Evolutionary conservation across 2,888 invertebrate genomes (phyloP).

Genomic region (Tipula helvola): DNA sequence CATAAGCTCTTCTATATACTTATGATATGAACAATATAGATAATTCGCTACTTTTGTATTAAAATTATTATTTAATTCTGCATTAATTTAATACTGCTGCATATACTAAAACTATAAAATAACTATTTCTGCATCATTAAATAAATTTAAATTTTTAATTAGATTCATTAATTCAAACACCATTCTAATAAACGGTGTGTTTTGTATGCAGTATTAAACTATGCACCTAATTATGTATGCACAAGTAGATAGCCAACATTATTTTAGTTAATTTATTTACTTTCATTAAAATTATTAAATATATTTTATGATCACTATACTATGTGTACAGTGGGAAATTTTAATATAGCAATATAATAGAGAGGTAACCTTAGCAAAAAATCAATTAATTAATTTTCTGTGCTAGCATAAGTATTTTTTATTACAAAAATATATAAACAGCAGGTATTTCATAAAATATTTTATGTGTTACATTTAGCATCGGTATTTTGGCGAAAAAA

Average conservation of each 20-base stretch:
- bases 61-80: background rate
- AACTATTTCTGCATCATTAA: background rate
- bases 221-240: background rate
- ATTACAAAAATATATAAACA: background rate
- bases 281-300: background rate
- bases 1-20: background rate
- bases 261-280: background rate
- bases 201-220: background rate
- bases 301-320: background rate
- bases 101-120: background rate
- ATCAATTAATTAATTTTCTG: background rate
- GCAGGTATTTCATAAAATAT: background rate
- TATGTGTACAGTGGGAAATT: background rate
- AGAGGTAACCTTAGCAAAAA: background rate
- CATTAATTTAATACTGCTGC: background rate
- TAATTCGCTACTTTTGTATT: background rate
- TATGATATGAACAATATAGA: background rate
- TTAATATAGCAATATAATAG: background rate
- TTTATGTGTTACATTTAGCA: background rate
- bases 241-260: background rate
- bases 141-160: background rate
- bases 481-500: background rate
- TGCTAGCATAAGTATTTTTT: background rate
- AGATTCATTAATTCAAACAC: background rate
- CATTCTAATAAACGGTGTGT: background rate